Percentiles rank a stretch among this genome's conserved stretches.
phyloP scores from a whole-genome alignment of 1,140 invertebrate genomes.

The Diprion similis region DNA sequence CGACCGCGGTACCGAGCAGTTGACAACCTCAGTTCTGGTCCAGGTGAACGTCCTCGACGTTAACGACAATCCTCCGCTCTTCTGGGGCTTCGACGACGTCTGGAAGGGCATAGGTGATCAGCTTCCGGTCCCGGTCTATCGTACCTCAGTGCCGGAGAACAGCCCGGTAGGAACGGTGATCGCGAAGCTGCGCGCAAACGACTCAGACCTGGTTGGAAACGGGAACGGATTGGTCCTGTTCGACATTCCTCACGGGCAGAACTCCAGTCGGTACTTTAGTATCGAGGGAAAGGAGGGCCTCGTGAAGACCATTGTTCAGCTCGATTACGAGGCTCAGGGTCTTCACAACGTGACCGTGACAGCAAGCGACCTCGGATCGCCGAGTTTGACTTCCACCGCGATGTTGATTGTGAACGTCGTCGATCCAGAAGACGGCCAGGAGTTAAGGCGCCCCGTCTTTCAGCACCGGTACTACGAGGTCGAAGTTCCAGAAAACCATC shows the following conservation, averaged over 20 bases:
- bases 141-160: conserved; percentile 73
- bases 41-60: conserved; percentile 82
- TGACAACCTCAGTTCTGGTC: conserved; percentile 76
- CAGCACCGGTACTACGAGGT: conserved; percentile 79
- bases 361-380: conserved; percentile 83
- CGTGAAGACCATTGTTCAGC: conserved; percentile 74
- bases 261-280: conserved; percentile 71
- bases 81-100: conserved; percentile 74
- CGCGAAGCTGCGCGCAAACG: conserved; percentile 79
- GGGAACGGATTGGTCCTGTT: conserved; percentile 83
- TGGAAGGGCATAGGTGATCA: conserved; percentile 25
- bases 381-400: conserved; percentile 80
- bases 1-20: conserved; percentile 71
- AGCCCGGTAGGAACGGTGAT: conserved; percentile 73
- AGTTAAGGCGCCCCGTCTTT: conserved; percentile 68
- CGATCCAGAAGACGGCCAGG: conserved; percentile 64
- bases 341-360: conserved; percentile 79
- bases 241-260: conserved; percentile 69
- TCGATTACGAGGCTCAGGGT: conserved; percentile 74
- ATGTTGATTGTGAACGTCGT: conserved; percentile 72
- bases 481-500: conserved; percentile 77
- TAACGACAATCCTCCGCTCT: conserved; percentile 79
- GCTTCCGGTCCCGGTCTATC: conserved; percentile 70
- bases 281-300: conserved; percentile 83
- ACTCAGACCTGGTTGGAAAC: conserved; percentile 83